These are phyloP conservation scores for Acrobasis suavella DNA, from an alignment of 2,888 invertebrate species.

Conservation along the genomic window DNA sequence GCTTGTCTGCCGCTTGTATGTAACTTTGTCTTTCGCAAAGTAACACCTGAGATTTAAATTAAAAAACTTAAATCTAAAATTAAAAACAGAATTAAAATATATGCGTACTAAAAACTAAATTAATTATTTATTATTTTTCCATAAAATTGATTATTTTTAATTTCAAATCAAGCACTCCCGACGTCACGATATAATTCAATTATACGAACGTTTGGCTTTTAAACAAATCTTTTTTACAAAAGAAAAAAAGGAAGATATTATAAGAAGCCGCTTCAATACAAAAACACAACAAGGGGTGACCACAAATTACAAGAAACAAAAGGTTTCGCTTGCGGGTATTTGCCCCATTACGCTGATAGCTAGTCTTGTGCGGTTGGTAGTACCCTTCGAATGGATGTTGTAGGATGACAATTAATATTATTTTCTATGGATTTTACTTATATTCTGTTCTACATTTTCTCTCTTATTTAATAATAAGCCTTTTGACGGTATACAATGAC, in stretches of 20 bases:
- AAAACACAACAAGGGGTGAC: constrained; percentile 14
- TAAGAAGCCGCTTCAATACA: neutral
- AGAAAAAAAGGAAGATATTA: neutral
- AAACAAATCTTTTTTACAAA: neutral
- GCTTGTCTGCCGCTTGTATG: too few relatives aligned
- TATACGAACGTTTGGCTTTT: too few relatives aligned
- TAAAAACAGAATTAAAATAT: too few relatives aligned
- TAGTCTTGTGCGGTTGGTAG: neutral
- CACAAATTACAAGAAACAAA: constrained; percentile 21
- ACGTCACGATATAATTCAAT: too few relatives aligned
- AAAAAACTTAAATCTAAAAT: too few relatives aligned
- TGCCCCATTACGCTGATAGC: constrained; percentile 18
- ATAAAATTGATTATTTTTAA: too few relatives aligned
- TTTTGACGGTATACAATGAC: neutral
- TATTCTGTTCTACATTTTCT: neutral
- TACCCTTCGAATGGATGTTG: constrained; percentile 1
- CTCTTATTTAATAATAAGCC: neutral
- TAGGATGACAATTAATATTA: neutral
- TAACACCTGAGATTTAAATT: too few relatives aligned
- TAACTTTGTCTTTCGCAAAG: too few relatives aligned
- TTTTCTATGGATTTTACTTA: neutral
- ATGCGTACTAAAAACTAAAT: too few relatives aligned
- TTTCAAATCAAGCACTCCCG: too few relatives aligned
- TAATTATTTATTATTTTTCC: too few relatives aligned
- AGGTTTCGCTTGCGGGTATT: constrained; percentile 17